Conservation (phyloP, 2,888 invertebrate species). For the Druceiella hillmani region DNA sequence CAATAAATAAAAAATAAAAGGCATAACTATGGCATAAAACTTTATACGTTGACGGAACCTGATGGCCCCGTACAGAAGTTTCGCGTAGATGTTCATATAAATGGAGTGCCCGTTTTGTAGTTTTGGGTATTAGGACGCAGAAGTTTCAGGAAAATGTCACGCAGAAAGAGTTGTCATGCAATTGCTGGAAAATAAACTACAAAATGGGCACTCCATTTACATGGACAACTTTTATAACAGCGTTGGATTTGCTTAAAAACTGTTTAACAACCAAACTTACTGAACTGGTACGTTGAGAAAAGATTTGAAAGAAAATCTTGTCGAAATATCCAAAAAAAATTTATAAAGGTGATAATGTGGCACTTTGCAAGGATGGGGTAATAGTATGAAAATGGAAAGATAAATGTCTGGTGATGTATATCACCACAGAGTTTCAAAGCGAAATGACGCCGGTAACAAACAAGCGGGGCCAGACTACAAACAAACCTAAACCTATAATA, state of each 20-base stretch:
- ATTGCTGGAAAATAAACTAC: slow-evolving; percentile 17
- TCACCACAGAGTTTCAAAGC: slow-evolving; percentile 25
- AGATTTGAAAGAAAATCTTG: slow-evolving; percentile 23
- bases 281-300: slow-evolving; percentile 27
- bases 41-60: not conserved
- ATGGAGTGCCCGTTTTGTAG: slow-evolving; percentile 20
- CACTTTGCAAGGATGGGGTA: slow-evolving; percentile 23
- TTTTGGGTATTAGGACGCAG: slow-evolving; percentile 11
- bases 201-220: slow-evolving; percentile 21
- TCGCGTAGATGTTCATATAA: slow-evolving; percentile 18
- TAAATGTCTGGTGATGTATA: slow-evolving; percentile 26
- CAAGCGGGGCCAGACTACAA: not conserved
- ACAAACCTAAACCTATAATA: slow-evolving; percentile 19
- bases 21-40: not conserved
- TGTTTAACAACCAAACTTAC: slow-evolving; percentile 20
- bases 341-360: slow-evolving; percentile 21
- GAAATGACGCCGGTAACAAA: slow-evolving; percentile 16
- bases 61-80: not conserved
- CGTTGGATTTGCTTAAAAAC: slow-evolving; percentile 17
- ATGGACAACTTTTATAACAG: slow-evolving; percentile 26
- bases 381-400: slow-evolving; percentile 29
- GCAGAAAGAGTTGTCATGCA: slow-evolving; percentile 23
- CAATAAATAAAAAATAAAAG: not conserved
- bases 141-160: slow-evolving; percentile 18
- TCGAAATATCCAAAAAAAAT: slow-evolving; percentile 22